Evolutionary conservation across 2,888 invertebrate genomes (phyloP).

Genomic region (Dicyrtomina minuta): DNA sequence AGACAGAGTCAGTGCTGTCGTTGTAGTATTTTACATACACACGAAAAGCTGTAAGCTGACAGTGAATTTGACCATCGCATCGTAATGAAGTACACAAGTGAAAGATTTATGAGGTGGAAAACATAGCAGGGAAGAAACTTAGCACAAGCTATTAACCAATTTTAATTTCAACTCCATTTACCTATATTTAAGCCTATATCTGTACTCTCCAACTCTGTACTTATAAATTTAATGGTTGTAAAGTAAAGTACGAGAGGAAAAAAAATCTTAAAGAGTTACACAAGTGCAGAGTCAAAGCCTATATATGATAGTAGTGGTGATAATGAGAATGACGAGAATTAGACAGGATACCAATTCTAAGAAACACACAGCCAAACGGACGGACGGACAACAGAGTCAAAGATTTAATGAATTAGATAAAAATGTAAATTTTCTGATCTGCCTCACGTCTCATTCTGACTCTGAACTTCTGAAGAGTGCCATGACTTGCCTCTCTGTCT

Average conservation of each 20-base stretch:
- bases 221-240: no score
- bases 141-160: conserved; percentile 11
- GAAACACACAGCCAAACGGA: not conserved
- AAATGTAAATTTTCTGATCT: conserved; percentile 16
- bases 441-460: no score
- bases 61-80: not conserved
- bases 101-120: conserved; percentile 16
- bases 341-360: conserved; percentile 16
- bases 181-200: no score
- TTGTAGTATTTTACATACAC: no score
- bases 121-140: not conserved
- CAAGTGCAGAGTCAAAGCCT: not conserved
- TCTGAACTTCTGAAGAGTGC: no score
- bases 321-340: conserved; percentile 16
- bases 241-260: no score
- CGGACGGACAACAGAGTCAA: not conserved
- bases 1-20: no score
- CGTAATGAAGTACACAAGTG: not conserved
- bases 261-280: not conserved
- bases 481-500: not conserved
- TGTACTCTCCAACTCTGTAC: no score
- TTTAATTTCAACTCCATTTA: conserved; percentile 13
- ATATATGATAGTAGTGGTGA: conserved; percentile 6
- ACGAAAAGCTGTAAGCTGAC: not conserved
- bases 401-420: conserved; percentile 20